Base-by-base conservation (phyloP, 2,797 vertebrate genomes). In the Poeciliopsis paucimaculata region DNA sequence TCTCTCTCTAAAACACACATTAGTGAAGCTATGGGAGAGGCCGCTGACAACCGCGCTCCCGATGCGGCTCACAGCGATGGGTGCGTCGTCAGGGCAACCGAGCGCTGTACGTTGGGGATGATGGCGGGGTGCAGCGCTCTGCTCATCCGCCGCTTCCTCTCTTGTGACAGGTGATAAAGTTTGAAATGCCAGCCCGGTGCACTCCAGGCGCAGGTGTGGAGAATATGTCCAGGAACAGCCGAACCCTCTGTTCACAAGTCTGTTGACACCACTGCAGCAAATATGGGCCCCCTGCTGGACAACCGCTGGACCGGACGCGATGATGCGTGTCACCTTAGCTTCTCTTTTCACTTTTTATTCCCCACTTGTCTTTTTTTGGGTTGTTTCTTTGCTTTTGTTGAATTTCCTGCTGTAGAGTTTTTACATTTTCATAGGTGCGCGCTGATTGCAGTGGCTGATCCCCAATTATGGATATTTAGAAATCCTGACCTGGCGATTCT, bases 121-220 rank as follows among this genome's bases (percentile, higher is more conserved):
- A 1, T 11, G 62, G 62, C 31, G 72, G 82, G 82, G 81, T 20
- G 79, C 71, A 60, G 72, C 9, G 77, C 77, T 84, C 86, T 89
- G 80, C 80, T 47, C 79, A 81, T 80, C 86, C 77, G 85, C 77
- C 78, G 49, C 78, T 81, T 85, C 89, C 91, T 88, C 88, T 83
- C 78, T 68, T 70, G 86, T 92, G 92, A 93, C 92, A 91, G 92
- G 91, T 91, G 92, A 92, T 92, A 87, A 93, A 90, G 92, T 92
- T 86, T 91, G 88, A 94, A 92, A 92, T 87, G 89, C 87, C 90
- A 91, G 41, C 68, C 72, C 49, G 53, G 85, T 74, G 84, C 88
- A 62, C 84, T 87, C 26, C 34, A 1, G 87, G 89, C 77, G 47
- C 88, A 93, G 90, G 91, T 93, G 90, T 87, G 86, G 85, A 89